These are phyloP conservation scores for Agriopis leucophaearia DNA, from an alignment of 2,888 invertebrate genomes.

Conservation along the genomic window DNA sequence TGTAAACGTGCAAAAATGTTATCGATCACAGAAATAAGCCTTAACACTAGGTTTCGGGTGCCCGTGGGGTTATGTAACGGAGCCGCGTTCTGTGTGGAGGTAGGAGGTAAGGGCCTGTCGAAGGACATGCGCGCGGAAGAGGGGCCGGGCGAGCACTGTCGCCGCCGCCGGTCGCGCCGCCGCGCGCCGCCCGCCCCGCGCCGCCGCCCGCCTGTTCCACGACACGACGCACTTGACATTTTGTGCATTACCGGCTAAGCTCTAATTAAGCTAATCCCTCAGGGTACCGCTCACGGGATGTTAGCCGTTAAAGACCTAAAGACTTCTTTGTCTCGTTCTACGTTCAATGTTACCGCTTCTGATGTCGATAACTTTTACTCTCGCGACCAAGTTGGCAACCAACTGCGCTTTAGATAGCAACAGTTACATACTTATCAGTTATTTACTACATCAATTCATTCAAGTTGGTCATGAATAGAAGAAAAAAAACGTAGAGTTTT, in stretches of 20 bases:
- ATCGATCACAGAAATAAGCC: constrained; percentile 84
- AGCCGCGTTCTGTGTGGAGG: constrained; percentile 73
- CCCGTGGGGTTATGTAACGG: constrained; percentile 81
- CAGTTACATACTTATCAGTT: no score
- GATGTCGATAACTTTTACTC: constrained; percentile 10
- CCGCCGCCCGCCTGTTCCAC: constrained; percentile 37
- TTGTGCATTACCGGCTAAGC: constrained; percentile 57
- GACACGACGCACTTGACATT: constrained; percentile 53
- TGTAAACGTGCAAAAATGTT: constrained; percentile 82
- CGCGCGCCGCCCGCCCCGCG: constrained; percentile 45
- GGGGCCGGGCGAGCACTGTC: constrained; percentile 81
- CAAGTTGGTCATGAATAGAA: not conserved
- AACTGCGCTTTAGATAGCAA: constrained; percentile 6
- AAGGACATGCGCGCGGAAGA: constrained; percentile 78
- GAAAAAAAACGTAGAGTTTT: not conserved
- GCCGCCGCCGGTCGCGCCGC: constrained; percentile 56
- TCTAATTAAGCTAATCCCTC: constrained; percentile 49
- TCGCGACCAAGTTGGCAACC: constrained; percentile 25
- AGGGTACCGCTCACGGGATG: constrained; percentile 27
- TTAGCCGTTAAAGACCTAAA: constrained; percentile 16
- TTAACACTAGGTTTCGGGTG: constrained; percentile 76
- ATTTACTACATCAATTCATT: no score
- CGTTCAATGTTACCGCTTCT: constrained; percentile 16
- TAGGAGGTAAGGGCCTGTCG: constrained; percentile 65
- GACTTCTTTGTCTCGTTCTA: constrained; percentile 21